phyloP scores from a whole-genome alignment of 2,113 vertebrate species.

The Raja brachyura region DNA sequence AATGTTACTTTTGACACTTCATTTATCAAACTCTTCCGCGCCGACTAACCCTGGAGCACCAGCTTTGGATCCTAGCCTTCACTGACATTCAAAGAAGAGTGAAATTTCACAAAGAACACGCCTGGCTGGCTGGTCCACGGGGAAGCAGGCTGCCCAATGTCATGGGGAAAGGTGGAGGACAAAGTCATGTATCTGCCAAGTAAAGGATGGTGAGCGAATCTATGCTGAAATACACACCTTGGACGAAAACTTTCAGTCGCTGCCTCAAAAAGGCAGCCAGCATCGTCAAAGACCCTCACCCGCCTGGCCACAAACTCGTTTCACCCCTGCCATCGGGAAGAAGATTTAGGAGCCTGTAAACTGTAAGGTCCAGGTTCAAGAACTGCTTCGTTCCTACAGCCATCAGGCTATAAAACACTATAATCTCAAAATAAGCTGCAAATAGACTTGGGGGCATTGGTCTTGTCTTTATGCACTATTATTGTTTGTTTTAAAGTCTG shows the following conservation, averaged over 20 bases:
- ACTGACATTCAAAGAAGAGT: conserved; percentile 13
- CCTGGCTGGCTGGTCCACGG: neutral
- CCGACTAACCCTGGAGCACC: conserved; percentile 3
- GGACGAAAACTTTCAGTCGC: neutral
- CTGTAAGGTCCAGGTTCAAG: too few species aligned
- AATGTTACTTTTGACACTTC: conserved; percentile 35
- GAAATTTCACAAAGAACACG: neutral
- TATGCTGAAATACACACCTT: neutral
- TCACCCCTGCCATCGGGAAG: too few species aligned
- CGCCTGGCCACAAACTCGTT: too few species aligned
- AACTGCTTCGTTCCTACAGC: too few species aligned
- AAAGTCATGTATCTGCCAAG: neutral
- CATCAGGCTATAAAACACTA: too few species aligned
- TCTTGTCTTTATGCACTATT: too few species aligned
- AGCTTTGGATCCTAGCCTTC: neutral
- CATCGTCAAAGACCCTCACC: too few species aligned
- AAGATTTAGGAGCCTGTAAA: too few species aligned
- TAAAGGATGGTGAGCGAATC: neutral
- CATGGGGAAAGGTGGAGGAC: neutral
- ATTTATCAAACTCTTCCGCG: conserved; percentile 33
- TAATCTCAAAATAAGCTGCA: too few species aligned
- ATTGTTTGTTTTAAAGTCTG: too few species aligned
- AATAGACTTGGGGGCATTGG: too few species aligned
- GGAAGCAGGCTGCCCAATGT: neutral
- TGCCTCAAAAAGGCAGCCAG: too few species aligned